Evolutionary conservation across 2,888 invertebrate species (phyloP).

Genomic region (Actias luna): DNA sequence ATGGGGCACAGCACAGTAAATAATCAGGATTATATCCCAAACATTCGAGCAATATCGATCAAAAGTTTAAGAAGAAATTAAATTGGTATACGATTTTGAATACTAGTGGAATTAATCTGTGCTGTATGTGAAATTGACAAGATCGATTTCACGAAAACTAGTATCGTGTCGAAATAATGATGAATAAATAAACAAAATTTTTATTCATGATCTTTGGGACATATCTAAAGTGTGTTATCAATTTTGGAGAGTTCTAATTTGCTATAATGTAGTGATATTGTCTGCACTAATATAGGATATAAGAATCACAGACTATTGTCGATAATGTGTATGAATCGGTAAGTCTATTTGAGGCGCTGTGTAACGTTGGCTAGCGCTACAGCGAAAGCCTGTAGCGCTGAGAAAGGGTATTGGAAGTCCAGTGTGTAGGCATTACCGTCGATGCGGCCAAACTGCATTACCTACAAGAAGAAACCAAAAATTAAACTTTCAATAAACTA

Average conservation of each 20-base stretch:
- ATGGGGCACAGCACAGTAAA: too few relatives aligned
- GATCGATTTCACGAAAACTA: too few relatives aligned
- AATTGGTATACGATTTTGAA: too few relatives aligned
- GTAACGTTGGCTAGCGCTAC: slow-evolving; percentile 98
- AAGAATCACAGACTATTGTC: slow-evolving; percentile 39
- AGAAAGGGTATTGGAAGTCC: slow-evolving; percentile 99
- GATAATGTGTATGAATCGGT: slow-evolving; percentile 26
- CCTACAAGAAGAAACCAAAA: slow-evolving; percentile 80
- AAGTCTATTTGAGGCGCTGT: slow-evolving; percentile 92
- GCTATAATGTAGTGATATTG: background rate
- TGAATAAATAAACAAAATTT: background rate
- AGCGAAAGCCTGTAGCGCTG: slow-evolving; percentile 98
- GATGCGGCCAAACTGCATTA: slow-evolving; percentile 99
- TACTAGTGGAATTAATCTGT: too few relatives aligned
- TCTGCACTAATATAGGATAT: slow-evolving; percentile 11
- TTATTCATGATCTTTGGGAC: background rate
- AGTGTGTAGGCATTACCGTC: slow-evolving; percentile 99
- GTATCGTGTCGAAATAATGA: too few relatives aligned
- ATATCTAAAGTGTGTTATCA: background rate
- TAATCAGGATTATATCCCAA: too few relatives aligned
- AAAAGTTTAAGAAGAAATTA: too few relatives aligned
- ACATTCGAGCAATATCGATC: too few relatives aligned
- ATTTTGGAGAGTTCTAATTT: background rate
- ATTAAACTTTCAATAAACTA: too few relatives aligned
- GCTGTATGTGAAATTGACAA: too few relatives aligned